A percentile compares a stretch with the other conserved stretches of the same genome.
Evolutionary conservation across 2,797 vertebrate species (phyloP).

Genomic region (Echeneis naucrates): DNA sequence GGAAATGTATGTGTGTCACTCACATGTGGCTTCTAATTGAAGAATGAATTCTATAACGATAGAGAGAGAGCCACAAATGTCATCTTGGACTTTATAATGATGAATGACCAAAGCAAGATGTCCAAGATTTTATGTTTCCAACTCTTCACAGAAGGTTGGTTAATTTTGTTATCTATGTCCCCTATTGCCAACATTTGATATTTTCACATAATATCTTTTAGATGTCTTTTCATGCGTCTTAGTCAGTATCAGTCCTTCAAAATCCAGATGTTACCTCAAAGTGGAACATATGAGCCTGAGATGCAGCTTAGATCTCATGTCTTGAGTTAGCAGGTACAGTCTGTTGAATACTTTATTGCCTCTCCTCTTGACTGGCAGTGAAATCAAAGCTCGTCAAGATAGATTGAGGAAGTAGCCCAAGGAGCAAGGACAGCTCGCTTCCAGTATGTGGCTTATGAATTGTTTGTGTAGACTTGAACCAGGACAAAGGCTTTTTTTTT

Average conservation of each 20-base stretch:
- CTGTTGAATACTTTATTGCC: neutral
- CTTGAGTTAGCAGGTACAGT: constrained; percentile 11
- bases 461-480: constrained; percentile 47
- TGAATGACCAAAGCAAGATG: neutral
- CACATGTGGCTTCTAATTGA: constrained; percentile 7
- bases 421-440: constrained; percentile 25
- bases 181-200: neutral
- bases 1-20: neutral
- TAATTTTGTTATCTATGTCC: neutral
- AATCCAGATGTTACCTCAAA: neutral
- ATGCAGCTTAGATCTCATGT: neutral
- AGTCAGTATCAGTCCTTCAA: neutral
- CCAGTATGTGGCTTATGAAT: constrained; percentile 26
- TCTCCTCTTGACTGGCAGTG: constrained; percentile 19
- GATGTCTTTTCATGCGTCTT: neutral
- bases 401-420: constrained; percentile 20
- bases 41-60: constrained; percentile 13
- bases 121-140: neutral
- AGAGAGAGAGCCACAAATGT: neutral
- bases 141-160: too few relatives aligned
- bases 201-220: neutral
- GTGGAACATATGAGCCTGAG: neutral
- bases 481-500: constrained; percentile 38
- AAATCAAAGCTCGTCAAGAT: constrained; percentile 28
- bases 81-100: neutral